A percentile compares a stretch with the other conserved stretches of the same genome.
These are phyloP conservation scores for Eristalis arbustorum DNA, from an alignment of 2,888 invertebrate species.

Conservation along the genomic window DNA sequence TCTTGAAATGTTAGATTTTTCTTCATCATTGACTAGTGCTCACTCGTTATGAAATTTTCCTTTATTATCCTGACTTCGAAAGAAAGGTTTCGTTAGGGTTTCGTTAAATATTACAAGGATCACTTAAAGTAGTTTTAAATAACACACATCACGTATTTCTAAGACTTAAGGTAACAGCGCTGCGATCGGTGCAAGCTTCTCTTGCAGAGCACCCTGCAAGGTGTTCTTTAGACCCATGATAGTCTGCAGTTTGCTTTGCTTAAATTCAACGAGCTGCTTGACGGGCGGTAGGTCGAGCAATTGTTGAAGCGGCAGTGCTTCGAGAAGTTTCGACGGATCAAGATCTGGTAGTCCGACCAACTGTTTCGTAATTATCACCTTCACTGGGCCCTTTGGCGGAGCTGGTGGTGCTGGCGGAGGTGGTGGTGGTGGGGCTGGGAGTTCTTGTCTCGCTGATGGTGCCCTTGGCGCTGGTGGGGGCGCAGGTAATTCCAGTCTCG, in stretches of 20 bases:
- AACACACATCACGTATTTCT: constrained; percentile 1
- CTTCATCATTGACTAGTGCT: background rate
- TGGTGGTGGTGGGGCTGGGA: constrained; percentile 2
- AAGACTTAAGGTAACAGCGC: constrained; percentile 45
- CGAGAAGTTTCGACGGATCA: constrained; percentile 45
- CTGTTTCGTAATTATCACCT: background rate
- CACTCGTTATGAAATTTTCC: background rate
- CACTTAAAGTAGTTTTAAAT: constrained; percentile 13
- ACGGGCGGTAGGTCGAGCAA: constrained; percentile 56
- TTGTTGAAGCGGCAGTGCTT: constrained; percentile 47
- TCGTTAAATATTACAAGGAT: background rate
- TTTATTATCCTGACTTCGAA: background rate
- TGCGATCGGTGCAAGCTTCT: constrained; percentile 53
- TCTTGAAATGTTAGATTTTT: background rate
- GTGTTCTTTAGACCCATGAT: constrained; percentile 38
- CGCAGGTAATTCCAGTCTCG: background rate
- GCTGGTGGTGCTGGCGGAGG: constrained; percentile 2
- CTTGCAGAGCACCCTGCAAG: constrained; percentile 34
- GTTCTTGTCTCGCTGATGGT: background rate
- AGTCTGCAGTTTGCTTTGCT: constrained; percentile 38
- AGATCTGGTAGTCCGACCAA: constrained; percentile 4
- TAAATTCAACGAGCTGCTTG: constrained; percentile 35
- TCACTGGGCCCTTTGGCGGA: background rate
- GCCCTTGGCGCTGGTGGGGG: background rate
- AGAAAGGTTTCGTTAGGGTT: constrained; percentile 14